Evolutionary conservation across 1,140 invertebrate genomes (phyloP), one percentile per base, ranked within the genome.

Genomic region (Acromyrmex echinatior): DNA sequence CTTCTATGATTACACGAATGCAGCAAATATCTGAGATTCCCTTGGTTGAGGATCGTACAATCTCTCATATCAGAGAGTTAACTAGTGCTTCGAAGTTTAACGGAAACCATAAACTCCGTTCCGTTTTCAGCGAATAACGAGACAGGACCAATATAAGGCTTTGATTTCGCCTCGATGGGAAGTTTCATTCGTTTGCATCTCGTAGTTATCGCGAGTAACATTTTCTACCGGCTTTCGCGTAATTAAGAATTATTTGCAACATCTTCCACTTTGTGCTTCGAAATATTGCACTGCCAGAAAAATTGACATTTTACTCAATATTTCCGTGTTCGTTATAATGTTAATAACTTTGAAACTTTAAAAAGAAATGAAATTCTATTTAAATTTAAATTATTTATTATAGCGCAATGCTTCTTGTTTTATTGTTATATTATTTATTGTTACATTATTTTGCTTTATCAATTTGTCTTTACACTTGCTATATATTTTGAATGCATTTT

Each of bases 31-130:
- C 12, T 65, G 66, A 73, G 12, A 62, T 74, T 74, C 18, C n/a
- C 25, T 51, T 14, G 56, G 6, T 14, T 7, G 35, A 82, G 53
- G 7, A 73, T 73, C 31, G 71, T 31, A 35, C 25, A 9, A 12
- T 63, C 18, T 62, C 25, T 60, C 68, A 16, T 25, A 58, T 60
- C 53, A 25, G 12, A 39, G 21, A 56, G 65, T 81, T 81, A 80
- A 70, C 63, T 71, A 81, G n/a, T 53, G 35, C 14, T 45, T 71
- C 65, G 5, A 84, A 84, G 56, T 84, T 84, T 74, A 84, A 60
- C 10, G n/a, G 56, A 74, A 74, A 63, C 39, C n/a, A 21, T 73
- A 82, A 45, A 82, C 68, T 82, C 25, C 7, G 16, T 60, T 31
- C 16, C 31, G 1, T 70, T 70, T 35, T 18, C 25, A 7, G 66